Percentiles rank a stretch among this genome's conserved stretches.
Conservation (phyloP, 2,113 vertebrate species). For the Paradoxurus hermaphroditus region DNA sequence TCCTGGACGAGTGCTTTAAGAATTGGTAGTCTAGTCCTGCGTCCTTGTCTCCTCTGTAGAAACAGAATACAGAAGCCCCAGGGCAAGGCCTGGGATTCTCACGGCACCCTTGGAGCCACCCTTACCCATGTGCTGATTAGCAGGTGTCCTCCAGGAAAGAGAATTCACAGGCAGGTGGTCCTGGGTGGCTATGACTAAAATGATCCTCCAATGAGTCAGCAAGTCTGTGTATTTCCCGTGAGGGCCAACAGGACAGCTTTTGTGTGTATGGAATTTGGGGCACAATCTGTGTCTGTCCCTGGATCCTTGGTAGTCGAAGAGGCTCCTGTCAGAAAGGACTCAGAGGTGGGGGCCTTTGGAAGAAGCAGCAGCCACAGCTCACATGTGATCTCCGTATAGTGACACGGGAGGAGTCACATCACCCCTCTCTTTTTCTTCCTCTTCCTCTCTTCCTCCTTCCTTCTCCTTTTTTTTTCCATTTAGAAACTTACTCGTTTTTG, state of each 20-base stretch:
- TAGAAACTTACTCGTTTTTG: background rate
- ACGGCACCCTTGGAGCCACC: background rate
- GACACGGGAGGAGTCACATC: rapidly evolving
- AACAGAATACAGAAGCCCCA: background rate
- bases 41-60: background rate
- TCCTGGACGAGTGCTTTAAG: background rate
- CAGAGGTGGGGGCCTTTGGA: slow-evolving; percentile 46
- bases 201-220: background rate
- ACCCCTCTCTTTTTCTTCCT: background rate
- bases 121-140: background rate
- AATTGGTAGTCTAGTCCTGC: background rate
- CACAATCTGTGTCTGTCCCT: slow-evolving; percentile 63
- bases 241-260: slow-evolving; percentile 58
- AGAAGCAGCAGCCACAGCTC: slow-evolving; percentile 45
- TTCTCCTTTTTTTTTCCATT: background rate
- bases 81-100: background rate
- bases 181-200: background rate
- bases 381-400: slow-evolving; percentile 42
- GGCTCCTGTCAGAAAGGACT: slow-evolving; percentile 71
- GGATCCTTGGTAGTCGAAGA: slow-evolving; percentile 60
- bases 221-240: slow-evolving; percentile 53
- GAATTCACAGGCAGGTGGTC: background rate
- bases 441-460: background rate
- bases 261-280: slow-evolving; percentile 61
- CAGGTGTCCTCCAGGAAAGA: background rate